These are phyloP conservation scores for Platalea minor DNA, from an alignment of 2,797 vertebrate genomes.

Conservation along the genomic window DNA sequence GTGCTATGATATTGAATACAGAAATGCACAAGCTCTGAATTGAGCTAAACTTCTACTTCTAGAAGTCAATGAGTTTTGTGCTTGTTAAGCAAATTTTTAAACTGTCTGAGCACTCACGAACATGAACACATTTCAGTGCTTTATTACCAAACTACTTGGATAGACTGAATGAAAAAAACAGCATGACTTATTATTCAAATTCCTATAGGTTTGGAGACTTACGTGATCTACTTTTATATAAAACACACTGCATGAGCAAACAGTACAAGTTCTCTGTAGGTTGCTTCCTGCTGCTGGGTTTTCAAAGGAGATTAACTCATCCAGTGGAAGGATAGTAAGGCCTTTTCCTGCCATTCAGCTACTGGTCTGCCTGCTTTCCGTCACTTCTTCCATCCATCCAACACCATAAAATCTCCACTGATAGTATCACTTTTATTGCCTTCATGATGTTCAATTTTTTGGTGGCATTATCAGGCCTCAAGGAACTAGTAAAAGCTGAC, in stretches of 20 bases:
- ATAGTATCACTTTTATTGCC: neutral
- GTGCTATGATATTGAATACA: neutral
- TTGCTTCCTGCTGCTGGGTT: neutral
- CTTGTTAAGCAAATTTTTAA: neutral
- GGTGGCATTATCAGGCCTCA: neutral
- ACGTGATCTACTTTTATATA: neutral
- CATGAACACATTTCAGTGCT: neutral
- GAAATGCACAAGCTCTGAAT: neutral
- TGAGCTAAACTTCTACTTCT: neutral
- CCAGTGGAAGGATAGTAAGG: neutral
- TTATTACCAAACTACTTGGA: neutral
- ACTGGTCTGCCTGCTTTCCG: neutral
- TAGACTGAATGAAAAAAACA: neutral
- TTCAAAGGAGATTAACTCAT: neutral
- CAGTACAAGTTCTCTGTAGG: neutral
- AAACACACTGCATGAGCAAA: neutral
- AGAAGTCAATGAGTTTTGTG: neutral
- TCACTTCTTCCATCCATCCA: neutral
- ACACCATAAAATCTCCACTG: neutral
- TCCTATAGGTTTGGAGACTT: neutral
- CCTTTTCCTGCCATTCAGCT: neutral
- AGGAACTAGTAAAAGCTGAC: neutral
- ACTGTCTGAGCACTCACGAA: neutral
- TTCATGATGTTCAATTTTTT: neutral
- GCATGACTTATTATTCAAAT: neutral